Conservation (phyloP, 2,113 vertebrate genomes). For the Montifringilla adamsi region DNA sequence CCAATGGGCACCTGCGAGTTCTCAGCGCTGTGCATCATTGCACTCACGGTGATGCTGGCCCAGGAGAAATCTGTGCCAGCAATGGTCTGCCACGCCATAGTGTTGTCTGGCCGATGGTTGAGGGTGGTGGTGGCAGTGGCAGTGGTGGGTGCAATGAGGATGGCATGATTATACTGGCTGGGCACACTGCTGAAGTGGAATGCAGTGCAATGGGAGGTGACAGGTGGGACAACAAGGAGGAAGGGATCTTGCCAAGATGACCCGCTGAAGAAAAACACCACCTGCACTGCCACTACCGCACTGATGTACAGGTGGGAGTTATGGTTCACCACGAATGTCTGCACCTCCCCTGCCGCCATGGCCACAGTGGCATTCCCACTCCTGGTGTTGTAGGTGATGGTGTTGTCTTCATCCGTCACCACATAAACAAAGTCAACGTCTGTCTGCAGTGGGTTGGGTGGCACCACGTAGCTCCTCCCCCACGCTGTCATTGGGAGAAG, state of each 20-base stretch:
- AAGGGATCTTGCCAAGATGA: slow-evolving; percentile 31
- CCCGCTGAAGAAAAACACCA: not conserved
- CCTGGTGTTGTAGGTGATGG: not conserved
- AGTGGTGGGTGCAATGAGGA: slow-evolving; percentile 38
- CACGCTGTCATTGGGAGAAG: slow-evolving; percentile 66
- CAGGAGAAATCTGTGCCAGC: slow-evolving; percentile 70
- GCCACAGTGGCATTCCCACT: fast-evolving
- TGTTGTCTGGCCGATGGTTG: not conserved
- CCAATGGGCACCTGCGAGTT: not conserved
- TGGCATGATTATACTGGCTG: slow-evolving; percentile 35
- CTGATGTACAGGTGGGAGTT: not conserved
- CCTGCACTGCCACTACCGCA: not conserved
- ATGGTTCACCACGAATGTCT: fast-evolving
- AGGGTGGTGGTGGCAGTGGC: not conserved
- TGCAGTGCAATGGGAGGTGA: slow-evolving; percentile 42
- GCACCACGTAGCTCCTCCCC: slow-evolving; percentile 69
- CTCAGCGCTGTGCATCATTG: not conserved
- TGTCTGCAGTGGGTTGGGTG: slow-evolving; percentile 39
- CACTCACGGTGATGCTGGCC: not conserved
- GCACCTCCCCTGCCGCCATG: not conserved
- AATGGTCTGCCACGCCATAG: slow-evolving; percentile 41
- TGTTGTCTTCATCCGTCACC: slow-evolving; percentile 43
- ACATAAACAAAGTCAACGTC: slow-evolving; percentile 37
- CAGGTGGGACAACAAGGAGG: not conserved
- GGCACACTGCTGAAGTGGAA: slow-evolving; percentile 47